phyloP scores from a whole-genome alignment of 2,888 invertebrate species.

The Laspeyria flexula region DNA sequence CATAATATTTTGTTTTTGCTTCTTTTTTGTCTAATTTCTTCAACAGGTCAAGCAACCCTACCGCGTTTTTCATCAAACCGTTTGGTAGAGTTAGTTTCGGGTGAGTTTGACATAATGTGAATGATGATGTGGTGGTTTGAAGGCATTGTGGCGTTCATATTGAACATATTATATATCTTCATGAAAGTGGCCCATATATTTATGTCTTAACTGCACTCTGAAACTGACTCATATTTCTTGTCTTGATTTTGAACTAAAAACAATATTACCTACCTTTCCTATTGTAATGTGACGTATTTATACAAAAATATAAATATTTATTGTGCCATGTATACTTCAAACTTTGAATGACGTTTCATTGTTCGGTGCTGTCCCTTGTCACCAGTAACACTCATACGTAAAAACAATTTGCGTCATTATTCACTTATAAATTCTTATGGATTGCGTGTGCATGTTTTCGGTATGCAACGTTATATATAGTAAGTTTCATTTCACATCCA shows the following conservation, averaged over 20 bases:
- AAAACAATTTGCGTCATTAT: slow-evolving; percentile 29
- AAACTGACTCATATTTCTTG: slow-evolving; percentile 75
- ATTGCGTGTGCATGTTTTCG: slow-evolving; percentile 51
- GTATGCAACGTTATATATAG: slow-evolving; percentile 26
- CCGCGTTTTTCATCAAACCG: slow-evolving; percentile 90
- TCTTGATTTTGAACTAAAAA: slow-evolving; percentile 32
- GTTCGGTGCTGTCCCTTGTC: slow-evolving; percentile 22
- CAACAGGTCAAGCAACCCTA: slow-evolving; percentile 90
- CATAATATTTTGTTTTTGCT: slow-evolving; percentile 74
- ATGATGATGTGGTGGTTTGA: slow-evolving; percentile 82
- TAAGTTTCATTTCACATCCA: slow-evolving; percentile 27
- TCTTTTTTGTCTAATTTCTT: slow-evolving; percentile 87
- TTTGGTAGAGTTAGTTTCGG: slow-evolving; percentile 90
- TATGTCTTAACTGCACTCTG: slow-evolving; percentile 83
- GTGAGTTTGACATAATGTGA: slow-evolving; percentile 88
- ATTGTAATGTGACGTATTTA: slow-evolving; percentile 21
- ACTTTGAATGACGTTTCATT: slow-evolving; percentile 33
- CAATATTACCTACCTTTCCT: slow-evolving; percentile 21
- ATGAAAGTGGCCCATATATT: slow-evolving; percentile 70
- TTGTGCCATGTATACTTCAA: slow-evolving; percentile 19
- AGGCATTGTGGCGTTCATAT: slow-evolving; percentile 82
- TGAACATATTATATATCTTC: slow-evolving; percentile 74
- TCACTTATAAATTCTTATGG: slow-evolving; percentile 36
- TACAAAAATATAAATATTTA: slow-evolving; percentile 19
- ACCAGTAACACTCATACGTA: slow-evolving; percentile 23